Evolutionary conservation across 2,797 vertebrate species (phyloP), one percentile per base, ranked within the genome.

Genomic region (Parambassis ranga): DNA sequence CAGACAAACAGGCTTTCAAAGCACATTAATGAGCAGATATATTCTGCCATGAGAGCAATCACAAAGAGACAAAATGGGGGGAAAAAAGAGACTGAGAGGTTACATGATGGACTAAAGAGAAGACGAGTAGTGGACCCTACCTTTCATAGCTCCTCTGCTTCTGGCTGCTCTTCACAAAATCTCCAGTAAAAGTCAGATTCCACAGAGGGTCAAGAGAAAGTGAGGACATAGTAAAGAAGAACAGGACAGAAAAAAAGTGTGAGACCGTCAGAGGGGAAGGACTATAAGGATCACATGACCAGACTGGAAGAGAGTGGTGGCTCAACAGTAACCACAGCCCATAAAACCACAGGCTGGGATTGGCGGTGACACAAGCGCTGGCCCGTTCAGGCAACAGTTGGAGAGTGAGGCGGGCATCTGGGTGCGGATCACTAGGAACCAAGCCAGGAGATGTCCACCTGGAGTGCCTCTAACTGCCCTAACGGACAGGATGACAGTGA

Each of bases 331-430:
- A 65, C 72, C 75, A 46, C 56, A 20, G 38, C 61, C 71, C 56
- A 83, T 63, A 61, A 75, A 81, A 59, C 52, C 76, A 76, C 43
- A 53, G 62, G 73, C 62, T 73, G 80, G 79, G 68, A 65, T 75
- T 65, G 57, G 37, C 0, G n/a, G 63, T 48, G 66, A 74, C 10
- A 62, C 10, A 5, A 20, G 23, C 2, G 4, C 36, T 49, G 50
- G 16, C 69, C 71, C 20, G 4, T 32, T 75, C 23, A 67, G 65
- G 60, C 62, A 22, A 57, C 27, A 15, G 50, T 46, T 13, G 52
- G 39, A 57, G 51, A n/a, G 36, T 20, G 13, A 38, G 10, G 19
- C 1, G 49, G 51, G 51, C 26, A 48, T 65, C 33, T 47, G 61
- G 9, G 55, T 50, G 32, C 6, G 33, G 48, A 65, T 61, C 36